Evolutionary conservation across 2,888 invertebrate genomes (phyloP).

Genomic region (Lasioglossum zephyrum): DNA sequence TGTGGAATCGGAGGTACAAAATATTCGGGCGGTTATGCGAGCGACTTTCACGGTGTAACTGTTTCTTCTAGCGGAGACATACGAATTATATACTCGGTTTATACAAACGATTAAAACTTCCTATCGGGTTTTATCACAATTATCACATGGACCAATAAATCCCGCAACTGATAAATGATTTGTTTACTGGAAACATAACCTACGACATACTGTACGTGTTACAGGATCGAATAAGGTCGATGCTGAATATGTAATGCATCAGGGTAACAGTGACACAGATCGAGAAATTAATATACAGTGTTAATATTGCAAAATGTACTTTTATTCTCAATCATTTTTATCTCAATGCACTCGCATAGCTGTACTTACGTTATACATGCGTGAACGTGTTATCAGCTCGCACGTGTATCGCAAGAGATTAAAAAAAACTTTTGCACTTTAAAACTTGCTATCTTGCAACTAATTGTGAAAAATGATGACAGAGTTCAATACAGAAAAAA

Average conservation of each 20-base stretch:
- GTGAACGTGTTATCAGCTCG: constrained; percentile 13
- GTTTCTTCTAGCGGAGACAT: neutral
- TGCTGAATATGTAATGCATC: neutral
- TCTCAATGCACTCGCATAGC: constrained; percentile 1
- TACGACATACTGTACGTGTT: neutral
- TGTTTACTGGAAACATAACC: constrained; percentile 48
- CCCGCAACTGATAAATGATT: constrained; percentile 38
- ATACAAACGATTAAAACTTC: constrained; percentile 11
- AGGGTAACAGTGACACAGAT: neutral
- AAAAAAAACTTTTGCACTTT: constrained; percentile 5
- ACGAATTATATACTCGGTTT: neutral
- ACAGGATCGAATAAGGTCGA: neutral
- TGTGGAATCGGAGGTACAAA: neutral
- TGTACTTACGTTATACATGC: neutral
- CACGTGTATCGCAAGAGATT: neutral
- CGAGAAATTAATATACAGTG: neutral
- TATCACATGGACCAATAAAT: constrained; percentile 35
- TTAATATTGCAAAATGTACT: constrained; percentile 8
- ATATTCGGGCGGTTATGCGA: constrained; percentile 28
- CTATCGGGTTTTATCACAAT: constrained; percentile 54
- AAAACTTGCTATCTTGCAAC: constrained; percentile 6
- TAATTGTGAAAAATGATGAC: constrained; percentile 21
- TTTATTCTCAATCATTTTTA: constrained; percentile 15
- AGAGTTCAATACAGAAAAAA: neutral
- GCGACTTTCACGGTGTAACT: constrained; percentile 15